A percentile compares a stretch with the other conserved stretches of the same genome.
These are phyloP conservation scores for Melopsittacus undulatus DNA, from an alignment of 2,797 vertebrate species.

Conservation along the genomic window DNA sequence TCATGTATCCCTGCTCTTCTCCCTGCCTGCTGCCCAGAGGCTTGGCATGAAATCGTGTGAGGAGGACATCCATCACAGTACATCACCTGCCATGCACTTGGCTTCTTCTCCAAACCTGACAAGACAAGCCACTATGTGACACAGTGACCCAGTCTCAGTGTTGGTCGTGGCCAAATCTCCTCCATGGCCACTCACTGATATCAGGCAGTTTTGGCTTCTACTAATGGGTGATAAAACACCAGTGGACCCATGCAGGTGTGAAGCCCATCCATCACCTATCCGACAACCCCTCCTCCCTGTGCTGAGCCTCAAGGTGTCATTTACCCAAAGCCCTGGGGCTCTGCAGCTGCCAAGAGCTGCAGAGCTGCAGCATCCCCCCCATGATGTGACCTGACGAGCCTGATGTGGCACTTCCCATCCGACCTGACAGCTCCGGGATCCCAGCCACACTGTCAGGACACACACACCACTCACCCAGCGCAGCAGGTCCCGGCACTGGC, in stretches of 20 bases:
- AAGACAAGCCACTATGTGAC: accelerated
- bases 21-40: not conserved
- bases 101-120: not conserved
- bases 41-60: not conserved
- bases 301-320: not conserved
- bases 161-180: not conserved
- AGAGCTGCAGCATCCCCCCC: not conserved
- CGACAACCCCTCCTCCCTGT: no score
- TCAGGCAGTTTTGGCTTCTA: not conserved
- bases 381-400: not conserved
- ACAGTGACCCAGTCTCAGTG: accelerated
- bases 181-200: not conserved
- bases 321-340: not conserved
- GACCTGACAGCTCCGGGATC: not conserved
- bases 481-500: accelerated
- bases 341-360: not conserved
- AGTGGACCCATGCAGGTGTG: accelerated
- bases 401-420: not conserved
- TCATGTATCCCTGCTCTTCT: not conserved
- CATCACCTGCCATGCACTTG: not conserved
- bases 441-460: not conserved
- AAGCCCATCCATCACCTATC: accelerated
- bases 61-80: not conserved
- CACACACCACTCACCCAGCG: accelerated
- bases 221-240: not conserved